Conservation (phyloP, 2,113 vertebrate genomes). For the Syngnathoides biaculeatus region DNA sequence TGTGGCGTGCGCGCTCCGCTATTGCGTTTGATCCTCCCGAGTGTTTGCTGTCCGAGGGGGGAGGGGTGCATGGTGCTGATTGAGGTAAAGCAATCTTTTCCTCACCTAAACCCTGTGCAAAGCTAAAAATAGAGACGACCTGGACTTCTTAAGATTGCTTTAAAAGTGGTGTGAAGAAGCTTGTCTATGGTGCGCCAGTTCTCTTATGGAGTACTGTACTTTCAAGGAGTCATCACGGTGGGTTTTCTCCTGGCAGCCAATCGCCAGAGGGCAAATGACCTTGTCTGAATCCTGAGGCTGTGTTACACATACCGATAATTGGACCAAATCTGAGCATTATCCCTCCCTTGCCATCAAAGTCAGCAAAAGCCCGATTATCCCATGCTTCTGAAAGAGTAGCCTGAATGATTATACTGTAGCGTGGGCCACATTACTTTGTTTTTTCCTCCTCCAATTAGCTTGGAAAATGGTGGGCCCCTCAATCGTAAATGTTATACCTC, state of each 20-base stretch:
- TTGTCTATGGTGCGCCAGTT: constrained; percentile 2
- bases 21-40: constrained; percentile 45
- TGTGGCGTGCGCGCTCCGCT: constrained; percentile 33
- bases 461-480: too few species aligned
- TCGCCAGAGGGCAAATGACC: constrained; percentile 35
- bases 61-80: constrained; percentile 10
- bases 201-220: constrained; percentile 29
- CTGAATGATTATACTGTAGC: too few species aligned
- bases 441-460: too few species aligned
- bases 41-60: constrained; percentile 33
- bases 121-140: constrained; percentile 55
- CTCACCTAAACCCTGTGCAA: constrained; percentile 36
- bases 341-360: too few species aligned
- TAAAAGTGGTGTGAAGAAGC: constrained; percentile 15
- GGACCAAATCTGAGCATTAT: neutral
- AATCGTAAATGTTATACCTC: too few species aligned
- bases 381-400: too few species aligned
- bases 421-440: too few species aligned
- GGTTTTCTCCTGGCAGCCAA: neutral
- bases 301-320: neutral
- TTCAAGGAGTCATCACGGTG: constrained; percentile 12
- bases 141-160: constrained; percentile 40
- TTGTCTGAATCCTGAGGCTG: constrained; percentile 38
- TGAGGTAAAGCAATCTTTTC: constrained; percentile 37
- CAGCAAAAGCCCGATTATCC: too few species aligned